Conservation (phyloP, 2,113 vertebrate genomes). For the Nothoprocta perdicaria region DNA sequence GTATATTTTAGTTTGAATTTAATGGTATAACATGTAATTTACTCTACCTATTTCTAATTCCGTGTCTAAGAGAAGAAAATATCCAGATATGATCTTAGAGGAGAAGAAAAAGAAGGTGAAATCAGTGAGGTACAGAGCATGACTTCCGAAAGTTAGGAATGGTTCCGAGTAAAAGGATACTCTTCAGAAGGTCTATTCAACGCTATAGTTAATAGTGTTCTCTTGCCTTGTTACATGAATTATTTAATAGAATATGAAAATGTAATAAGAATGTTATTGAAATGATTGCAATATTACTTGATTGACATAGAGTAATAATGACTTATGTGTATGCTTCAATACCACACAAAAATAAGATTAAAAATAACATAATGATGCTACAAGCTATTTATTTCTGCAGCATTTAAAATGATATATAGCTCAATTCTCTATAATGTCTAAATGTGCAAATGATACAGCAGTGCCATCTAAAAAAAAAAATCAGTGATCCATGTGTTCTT, state of each 20-base stretch:
- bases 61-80: rapidly evolving
- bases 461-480: not conserved
- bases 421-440: not conserved
- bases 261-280: not conserved
- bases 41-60: not conserved
- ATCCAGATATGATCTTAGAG: not conserved
- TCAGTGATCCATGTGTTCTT: not conserved
- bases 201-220: not conserved
- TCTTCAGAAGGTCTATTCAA: not conserved
- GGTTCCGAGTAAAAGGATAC: not conserved
- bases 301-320: not conserved
- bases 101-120: not conserved
- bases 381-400: not conserved
- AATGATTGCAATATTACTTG: not conserved
- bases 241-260: not conserved
- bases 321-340: not conserved
- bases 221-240: not conserved
- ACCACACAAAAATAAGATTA: not conserved
- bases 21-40: not conserved
- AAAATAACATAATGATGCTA: not conserved
- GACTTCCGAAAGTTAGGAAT: too few relatives aligned
- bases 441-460: rapidly evolving
- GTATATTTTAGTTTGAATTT: not conserved
- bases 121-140: not conserved
- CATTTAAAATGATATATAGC: not conserved